phyloP scores from a whole-genome alignment of 1,140 invertebrate species.

The Episyrphus balteatus region DNA sequence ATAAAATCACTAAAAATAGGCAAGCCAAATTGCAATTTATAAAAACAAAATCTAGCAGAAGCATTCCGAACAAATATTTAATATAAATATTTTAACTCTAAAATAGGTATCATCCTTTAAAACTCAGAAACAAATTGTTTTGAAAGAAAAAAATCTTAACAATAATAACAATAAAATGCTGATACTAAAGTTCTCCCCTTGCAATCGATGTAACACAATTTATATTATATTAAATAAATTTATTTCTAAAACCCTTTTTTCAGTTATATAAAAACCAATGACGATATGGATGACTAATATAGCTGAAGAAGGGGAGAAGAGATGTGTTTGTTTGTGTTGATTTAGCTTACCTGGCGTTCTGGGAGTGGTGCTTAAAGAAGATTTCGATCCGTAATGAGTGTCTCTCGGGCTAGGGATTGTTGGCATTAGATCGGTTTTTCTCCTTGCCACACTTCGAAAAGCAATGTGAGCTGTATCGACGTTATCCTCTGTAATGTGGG shows the following conservation, averaged over 20 bases:
- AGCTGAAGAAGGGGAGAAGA: not conserved
- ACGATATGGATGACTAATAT: constrained; percentile 2
- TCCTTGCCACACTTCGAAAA: constrained; percentile 56
- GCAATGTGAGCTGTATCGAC: constrained; percentile 43
- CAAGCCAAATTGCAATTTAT: not conserved
- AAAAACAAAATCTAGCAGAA: not conserved
- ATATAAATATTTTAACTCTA: no score
- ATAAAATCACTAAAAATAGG: not conserved
- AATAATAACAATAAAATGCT: not conserved
- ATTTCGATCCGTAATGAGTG: constrained; percentile 41
- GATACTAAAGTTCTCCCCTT: not conserved
- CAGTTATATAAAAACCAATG: not conserved
- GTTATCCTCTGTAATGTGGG: constrained; percentile 33
- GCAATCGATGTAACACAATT: no score
- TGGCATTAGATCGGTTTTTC: constrained; percentile 80
- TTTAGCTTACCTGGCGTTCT: constrained; percentile 56
- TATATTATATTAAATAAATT: not conserved
- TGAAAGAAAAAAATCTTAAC: not conserved
- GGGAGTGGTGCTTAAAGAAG: constrained; percentile 47
- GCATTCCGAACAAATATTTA: no score
- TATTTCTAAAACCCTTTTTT: not conserved
- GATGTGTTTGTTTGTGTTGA: constrained; percentile 1
- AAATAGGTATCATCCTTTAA: no score
- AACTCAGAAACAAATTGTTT: not conserved
- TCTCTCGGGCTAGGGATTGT: constrained; percentile 69